A percentile compares a stretch with the other conserved stretches of the same genome.
Evolutionary conservation across 2,888 invertebrate genomes (phyloP).

Genomic region (Ischnura elegans): DNA sequence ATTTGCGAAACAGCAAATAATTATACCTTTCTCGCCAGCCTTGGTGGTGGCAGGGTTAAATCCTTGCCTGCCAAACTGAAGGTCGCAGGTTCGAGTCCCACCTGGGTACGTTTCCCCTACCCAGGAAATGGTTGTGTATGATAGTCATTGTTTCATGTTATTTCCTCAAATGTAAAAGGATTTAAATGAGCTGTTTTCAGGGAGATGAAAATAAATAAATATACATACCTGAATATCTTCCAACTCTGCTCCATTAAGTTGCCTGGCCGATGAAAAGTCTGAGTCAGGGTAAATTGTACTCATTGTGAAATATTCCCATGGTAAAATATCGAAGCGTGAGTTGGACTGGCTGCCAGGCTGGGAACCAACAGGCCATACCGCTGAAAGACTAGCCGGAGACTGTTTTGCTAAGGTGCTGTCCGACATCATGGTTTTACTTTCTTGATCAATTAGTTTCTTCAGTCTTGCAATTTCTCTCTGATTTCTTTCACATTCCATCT

Average conservation of each 20-base stretch:
- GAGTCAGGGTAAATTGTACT: slow-evolving; percentile 90
- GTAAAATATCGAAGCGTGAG: slow-evolving; percentile 89
- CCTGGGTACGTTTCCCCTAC: no score
- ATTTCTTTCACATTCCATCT: slow-evolving; percentile 77
- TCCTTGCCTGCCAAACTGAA: no score
- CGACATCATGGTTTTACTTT: neutral
- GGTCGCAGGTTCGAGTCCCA: no score
- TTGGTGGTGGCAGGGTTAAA: no score
- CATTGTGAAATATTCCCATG: slow-evolving; percentile 92
- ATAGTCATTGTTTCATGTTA: no score
- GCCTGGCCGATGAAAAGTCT: slow-evolving; percentile 86
- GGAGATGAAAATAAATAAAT: no score
- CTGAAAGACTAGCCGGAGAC: slow-evolving; percentile 76
- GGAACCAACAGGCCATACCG: slow-evolving; percentile 88
- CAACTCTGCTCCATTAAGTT: slow-evolving; percentile 83
- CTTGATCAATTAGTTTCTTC: slow-evolving; percentile 77
- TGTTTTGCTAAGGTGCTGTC: slow-evolving; percentile 75
- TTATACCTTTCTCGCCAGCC: no score
- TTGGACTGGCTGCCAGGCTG: slow-evolving; percentile 84
- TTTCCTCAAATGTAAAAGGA: neutral
- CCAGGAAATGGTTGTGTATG: no score
- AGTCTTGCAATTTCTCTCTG: slow-evolving; percentile 77
- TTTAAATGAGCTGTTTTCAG: no score
- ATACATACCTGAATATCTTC: slow-evolving; percentile 83
- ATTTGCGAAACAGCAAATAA: no score